Conservation (phyloP, 2,797 vertebrate species). For the Hippopotamyrus pictus region DNA sequence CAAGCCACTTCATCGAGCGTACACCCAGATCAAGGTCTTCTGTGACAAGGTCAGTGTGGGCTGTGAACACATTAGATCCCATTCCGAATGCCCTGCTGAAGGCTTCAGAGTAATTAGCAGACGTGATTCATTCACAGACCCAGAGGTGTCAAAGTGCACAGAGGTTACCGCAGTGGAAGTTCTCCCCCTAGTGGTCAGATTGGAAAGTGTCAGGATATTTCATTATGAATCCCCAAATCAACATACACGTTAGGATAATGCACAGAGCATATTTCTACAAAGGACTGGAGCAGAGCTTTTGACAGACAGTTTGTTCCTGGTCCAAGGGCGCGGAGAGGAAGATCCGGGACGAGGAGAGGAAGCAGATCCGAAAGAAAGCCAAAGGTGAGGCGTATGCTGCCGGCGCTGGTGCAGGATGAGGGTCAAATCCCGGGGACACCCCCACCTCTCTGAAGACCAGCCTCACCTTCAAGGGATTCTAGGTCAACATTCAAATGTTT, state of each 20-base stretch:
- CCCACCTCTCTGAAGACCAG: not conserved
- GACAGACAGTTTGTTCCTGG: constrained; percentile 39
- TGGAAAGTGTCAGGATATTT: not conserved
- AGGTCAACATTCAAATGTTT: not conserved
- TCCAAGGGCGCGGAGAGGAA: constrained; percentile 90
- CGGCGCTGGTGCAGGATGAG: not conserved
- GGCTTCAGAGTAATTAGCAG: not conserved
- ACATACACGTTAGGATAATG: not conserved
- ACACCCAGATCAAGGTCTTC: constrained; percentile 97
- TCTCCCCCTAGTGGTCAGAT: constrained; percentile 10
- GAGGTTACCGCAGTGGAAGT: not conserved
- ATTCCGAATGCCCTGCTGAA: not conserved
- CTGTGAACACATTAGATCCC: not conserved
- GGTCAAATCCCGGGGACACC: too few species aligned
- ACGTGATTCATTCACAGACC: not conserved
- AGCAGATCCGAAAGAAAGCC: constrained; percentile 87
- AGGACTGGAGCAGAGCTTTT: not conserved
- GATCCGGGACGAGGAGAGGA: constrained; percentile 92
- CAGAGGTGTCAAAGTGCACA: not conserved
- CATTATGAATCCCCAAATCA: not conserved
- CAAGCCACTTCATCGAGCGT: constrained; percentile 91
- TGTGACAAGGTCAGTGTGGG: constrained; percentile 84
- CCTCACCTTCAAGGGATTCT: constrained; percentile 11
- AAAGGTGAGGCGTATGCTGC: constrained; percentile 61
- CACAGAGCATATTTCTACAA: not conserved